These are phyloP conservation scores for Dendrophyllia cribrosa DNA, from an alignment of 64 coral and sea anemone genomes.

Conservation along the genomic window DNA sequence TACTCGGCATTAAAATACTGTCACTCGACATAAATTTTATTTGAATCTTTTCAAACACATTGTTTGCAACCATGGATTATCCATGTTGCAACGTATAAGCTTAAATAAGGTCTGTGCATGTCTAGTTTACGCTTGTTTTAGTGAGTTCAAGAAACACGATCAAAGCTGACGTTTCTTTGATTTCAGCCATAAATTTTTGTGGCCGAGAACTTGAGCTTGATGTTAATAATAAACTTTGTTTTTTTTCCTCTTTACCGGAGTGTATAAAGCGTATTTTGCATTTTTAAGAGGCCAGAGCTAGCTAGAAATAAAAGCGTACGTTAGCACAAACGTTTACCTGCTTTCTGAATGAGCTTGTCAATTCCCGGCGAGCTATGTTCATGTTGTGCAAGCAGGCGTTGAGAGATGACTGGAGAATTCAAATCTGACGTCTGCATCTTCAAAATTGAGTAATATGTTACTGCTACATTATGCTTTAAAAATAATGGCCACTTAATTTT, in stretches of 20 bases:
- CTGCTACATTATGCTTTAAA: neutral
- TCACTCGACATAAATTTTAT: too few species aligned
- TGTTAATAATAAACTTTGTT: too few species aligned
- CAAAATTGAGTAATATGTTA: neutral
- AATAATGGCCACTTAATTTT: neutral
- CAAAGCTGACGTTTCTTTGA: too few species aligned
- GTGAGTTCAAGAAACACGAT: too few species aligned
- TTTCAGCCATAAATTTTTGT: too few species aligned
- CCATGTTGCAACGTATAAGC: neutral
- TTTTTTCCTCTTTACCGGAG: too few species aligned
- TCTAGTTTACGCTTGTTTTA: too few species aligned
- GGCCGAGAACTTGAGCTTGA: too few species aligned
- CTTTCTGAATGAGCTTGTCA: conserved; percentile 83
- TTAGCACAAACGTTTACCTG: conserved; percentile 30
- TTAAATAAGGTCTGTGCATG: neutral
- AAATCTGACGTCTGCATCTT: conserved; percentile 37
- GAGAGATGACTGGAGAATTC: conserved; percentile 5
- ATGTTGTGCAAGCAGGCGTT: neutral
- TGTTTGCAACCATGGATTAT: neutral
- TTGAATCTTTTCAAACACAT: too few species aligned
- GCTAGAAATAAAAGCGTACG: neutral
- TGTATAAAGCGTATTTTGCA: too few species aligned
- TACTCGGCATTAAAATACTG: too few species aligned
- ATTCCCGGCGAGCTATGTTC: conserved; percentile 46
- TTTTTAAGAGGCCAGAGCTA: too few species aligned